phyloP scores from a whole-genome alignment of 2,888 invertebrate genomes.

The Epirrhoe alternata region DNA sequence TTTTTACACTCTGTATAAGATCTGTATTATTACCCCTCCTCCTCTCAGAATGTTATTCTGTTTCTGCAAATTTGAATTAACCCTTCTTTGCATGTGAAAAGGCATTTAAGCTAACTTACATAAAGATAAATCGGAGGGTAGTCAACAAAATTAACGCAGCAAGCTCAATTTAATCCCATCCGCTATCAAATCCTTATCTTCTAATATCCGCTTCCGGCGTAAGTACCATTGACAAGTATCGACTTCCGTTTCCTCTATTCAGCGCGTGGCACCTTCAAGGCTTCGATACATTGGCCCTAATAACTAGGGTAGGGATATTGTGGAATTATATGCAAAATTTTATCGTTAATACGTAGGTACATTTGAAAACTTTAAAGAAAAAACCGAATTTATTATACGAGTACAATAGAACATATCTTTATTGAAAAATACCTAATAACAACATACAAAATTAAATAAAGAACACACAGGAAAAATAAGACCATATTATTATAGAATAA shows the following conservation, averaged over 20 bases:
- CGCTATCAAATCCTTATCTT: slow-evolving; percentile 28
- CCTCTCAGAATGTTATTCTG: too few relatives aligned
- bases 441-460: too few relatives aligned
- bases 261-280: slow-evolving; percentile 28
- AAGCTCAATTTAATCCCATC: slow-evolving; percentile 28
- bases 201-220: slow-evolving; percentile 23
- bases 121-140: slow-evolving; percentile 5
- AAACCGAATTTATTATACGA: too few relatives aligned
- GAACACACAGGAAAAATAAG: too few relatives aligned
- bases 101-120: background rate
- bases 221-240: slow-evolving; percentile 28
- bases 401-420: too few relatives aligned
- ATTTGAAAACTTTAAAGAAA: too few relatives aligned
- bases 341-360: too few relatives aligned
- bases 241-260: slow-evolving; percentile 28
- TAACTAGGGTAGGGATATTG: slow-evolving; percentile 26
- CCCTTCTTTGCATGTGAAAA: background rate
- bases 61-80: too few relatives aligned
- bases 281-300: slow-evolving; percentile 33
- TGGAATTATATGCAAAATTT: background rate
- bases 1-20: too few relatives aligned
- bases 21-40: too few relatives aligned
- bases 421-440: too few relatives aligned
- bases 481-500: too few relatives aligned
- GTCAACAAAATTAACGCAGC: slow-evolving; percentile 19